Evolutionary conservation across 2,888 invertebrate species (phyloP).

Genomic region (Allophyes oxyacanthae): DNA sequence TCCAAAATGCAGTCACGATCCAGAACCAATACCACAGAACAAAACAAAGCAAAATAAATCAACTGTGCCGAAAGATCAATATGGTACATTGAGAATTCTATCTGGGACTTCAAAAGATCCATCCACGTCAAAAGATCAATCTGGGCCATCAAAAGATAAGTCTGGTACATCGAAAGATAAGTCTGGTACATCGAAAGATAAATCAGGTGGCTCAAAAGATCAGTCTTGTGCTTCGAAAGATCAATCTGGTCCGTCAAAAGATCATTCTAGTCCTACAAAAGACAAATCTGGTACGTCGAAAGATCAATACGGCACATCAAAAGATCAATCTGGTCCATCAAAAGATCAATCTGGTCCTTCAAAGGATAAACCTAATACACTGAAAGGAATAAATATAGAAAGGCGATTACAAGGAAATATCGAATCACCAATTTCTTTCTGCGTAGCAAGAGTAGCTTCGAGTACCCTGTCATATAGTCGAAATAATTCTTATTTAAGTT

Average conservation of each 20-base stretch:
- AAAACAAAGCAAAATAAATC: slow-evolving; percentile 22
- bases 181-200: neutral
- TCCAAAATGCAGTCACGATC: slow-evolving; percentile 55
- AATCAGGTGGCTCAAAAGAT: neutral
- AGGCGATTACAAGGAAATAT: slow-evolving; percentile 4
- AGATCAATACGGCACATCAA: neutral
- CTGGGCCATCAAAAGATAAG: slow-evolving; percentile 1
- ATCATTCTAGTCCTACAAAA: neutral
- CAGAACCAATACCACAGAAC: slow-evolving; percentile 23
- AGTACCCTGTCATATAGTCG: slow-evolving; percentile 5
- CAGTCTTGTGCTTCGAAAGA: neutral
- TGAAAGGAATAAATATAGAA: slow-evolving; percentile 7
- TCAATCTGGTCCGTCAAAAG: slow-evolving; percentile 7
- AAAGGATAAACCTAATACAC: neutral
- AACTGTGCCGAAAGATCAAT: neutral
- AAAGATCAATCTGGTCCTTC: neutral
- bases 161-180: neutral
- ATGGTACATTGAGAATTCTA: too few relatives aligned
- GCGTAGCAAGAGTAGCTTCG: slow-evolving; percentile 6
- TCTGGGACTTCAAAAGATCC: too few relatives aligned
- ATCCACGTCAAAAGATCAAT: neutral
- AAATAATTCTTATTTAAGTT: slow-evolving; percentile 12
- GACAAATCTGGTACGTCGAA: neutral
- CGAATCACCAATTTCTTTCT: slow-evolving; percentile 33
- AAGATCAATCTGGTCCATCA: slow-evolving; percentile 2